Base-by-base conservation (phyloP, 2,113 vertebrate species). In the Lanius ludovicianus region DNA sequence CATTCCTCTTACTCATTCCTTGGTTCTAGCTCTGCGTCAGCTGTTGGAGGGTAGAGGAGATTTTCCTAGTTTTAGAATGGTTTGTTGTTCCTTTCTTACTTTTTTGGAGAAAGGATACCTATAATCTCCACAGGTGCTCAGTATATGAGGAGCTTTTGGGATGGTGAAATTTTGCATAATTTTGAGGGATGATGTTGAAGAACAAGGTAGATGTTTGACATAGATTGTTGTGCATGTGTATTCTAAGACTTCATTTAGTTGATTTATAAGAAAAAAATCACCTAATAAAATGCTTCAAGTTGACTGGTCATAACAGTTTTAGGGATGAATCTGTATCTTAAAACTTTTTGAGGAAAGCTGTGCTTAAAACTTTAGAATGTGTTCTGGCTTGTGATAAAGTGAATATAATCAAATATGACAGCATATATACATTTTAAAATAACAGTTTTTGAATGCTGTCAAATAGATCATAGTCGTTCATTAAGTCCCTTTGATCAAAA, bases 361-460 rank as follows among this genome's bases (percentile, higher is more conserved):
- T 76, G 8, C 65, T 68, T 75, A 35, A 80, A 79, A 79, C 28
- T 90, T 94, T 47, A 12, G 31, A 70, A 65, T 50, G 52, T 73
- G 12, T 68, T 92, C 75, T 83, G 49, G 3, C 42, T 85, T 75
- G 11, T 87, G 52, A 74, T 31, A 85, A 89, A 65, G 11, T 62
- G 35, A 62, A 12, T 65, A 27, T 76, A 94, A 96, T 91, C 76
- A 79, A 53, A 70, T 57, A 31, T 88, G 93, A 93, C 91, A 93
- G 62, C 53, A 57, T 50, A 56, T 73, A 18, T 46, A 16, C 9
- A 24, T 87, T 84, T 74, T 9, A 92, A 90, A 95, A 42, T 67
- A 91, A 95, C 46, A 52, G 20, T 1, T 93, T 93, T 93, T 95
- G 87, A 96, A 73, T 86, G 70, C 70, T 94, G 95, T 96, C 95